Evolutionary conservation across 2,113 vertebrate genomes (phyloP), one percentile per base, ranked within the genome.

Genomic region (Cinclus cinclus): DNA sequence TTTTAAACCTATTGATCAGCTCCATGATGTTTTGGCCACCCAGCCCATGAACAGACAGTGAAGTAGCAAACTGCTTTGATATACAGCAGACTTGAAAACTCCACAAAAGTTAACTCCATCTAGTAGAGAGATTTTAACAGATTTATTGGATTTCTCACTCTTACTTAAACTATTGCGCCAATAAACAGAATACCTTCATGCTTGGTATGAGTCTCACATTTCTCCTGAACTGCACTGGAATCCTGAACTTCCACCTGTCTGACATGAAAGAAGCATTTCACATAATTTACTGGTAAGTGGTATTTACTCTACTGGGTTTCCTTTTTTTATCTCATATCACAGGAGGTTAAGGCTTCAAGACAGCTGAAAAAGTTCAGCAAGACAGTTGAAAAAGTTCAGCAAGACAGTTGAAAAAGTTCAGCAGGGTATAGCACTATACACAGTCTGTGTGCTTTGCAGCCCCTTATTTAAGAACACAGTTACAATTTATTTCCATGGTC

Each of bases 401-500:
- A 4, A 52, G 47, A 60, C 24, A 21, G 15, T 25, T 71, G 53
- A 88, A 83, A 60, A 91, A 87, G 53, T 86, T 88, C 78, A 93
- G 65, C 59, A 4, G 58, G 65, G 76, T 44, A 91, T 78, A 93
- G 44, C 39, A 74, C 69, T 78, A 81, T 53, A 69, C 75, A 73
- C 63, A 52, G 23, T 42, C 44, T 62, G 53, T 52, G 62, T n/a
- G 37, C 81, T 71, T 41, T 88, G 73, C 64, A 89, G 94, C 49
- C 69, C 84, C 84, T 46, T 65, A 92, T 80, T 97, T 96, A 96
- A 95, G 79, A 92, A 93, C 39, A 52, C 47, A 92, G 71, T 89
- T 92, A 94, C 75, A 87, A 71, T 90, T 95, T 97, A 94, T 97
- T 97, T 97, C 95, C 96, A 92, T 78, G 52, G 90, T 44, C 42